phyloP scores from a whole-genome alignment of 2,797 vertebrate species.

The Tragelaphus eurycerus region DNA sequence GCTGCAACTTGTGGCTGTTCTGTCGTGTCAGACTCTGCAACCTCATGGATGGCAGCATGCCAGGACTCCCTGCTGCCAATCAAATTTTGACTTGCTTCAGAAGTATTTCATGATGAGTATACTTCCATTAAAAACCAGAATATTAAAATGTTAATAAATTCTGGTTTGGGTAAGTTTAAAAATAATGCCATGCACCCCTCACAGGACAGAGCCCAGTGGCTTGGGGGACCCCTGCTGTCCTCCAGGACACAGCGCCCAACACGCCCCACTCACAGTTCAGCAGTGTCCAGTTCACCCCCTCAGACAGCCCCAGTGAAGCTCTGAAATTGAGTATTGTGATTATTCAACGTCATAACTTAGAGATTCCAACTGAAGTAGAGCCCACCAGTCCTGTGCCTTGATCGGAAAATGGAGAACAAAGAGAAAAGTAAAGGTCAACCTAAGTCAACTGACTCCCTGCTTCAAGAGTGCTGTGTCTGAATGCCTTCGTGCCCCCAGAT shows the following conservation, averaged over 20 bases:
- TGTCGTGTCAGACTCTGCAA: fast-evolving
- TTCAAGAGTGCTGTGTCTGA: background rate
- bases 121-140: background rate
- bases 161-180: background rate
- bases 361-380: background rate
- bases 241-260: background rate
- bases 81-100: background rate
- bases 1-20: background rate
- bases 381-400: background rate
- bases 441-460: background rate
- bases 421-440: background rate
- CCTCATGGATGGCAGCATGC: background rate
- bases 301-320: background rate
- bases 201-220: background rate
- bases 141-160: background rate
- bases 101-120: background rate
- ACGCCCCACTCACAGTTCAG: background rate
- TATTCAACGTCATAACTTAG: background rate
- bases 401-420: background rate
- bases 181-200: background rate
- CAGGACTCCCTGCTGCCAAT: background rate
- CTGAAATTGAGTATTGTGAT: background rate
- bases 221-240: background rate
- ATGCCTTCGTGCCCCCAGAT: background rate
- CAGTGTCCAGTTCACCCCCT: background rate